Percentiles rank a stretch among this genome's conserved stretches.
Evolutionary conservation across 2,113 vertebrate species (phyloP).

Genomic region (Hippocampus abdominalis): DNA sequence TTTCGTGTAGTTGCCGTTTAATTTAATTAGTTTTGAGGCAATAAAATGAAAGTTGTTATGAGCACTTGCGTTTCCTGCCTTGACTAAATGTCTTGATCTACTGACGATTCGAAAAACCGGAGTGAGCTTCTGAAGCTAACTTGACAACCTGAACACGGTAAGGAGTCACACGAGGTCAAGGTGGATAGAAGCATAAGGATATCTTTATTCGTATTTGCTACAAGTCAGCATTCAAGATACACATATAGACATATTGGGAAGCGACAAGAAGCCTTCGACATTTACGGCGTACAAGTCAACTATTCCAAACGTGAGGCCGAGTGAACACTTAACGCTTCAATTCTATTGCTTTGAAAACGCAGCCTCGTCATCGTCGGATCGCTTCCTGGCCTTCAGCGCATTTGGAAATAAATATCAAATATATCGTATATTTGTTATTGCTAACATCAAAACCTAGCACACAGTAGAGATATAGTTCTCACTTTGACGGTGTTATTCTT

Average conservation of each 20-base stretch:
- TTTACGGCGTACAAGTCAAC: constrained; percentile 47
- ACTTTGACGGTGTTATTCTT: constrained; percentile 49
- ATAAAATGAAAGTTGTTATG: background rate
- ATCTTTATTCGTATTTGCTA: constrained; percentile 56
- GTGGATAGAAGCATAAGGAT: constrained; percentile 56
- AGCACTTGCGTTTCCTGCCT: background rate
- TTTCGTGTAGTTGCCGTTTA: background rate
- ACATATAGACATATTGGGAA: constrained; percentile 57
- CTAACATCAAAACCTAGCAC: constrained; percentile 65
- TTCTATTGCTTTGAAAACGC: constrained; percentile 68
- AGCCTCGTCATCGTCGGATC: constrained; percentile 43
- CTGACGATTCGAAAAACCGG: background rate
- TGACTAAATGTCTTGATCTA: background rate
- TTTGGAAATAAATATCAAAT: constrained; percentile 68
- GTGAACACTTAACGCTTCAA: constrained; percentile 56
- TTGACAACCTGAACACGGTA: background rate
- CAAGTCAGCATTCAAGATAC: constrained; percentile 62
- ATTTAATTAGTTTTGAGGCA: background rate
- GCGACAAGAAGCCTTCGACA: constrained; percentile 61
- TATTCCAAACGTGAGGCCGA: constrained; percentile 42
- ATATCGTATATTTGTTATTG: constrained; percentile 74
- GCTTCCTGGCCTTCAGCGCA: constrained; percentile 38
- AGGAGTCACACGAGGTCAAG: background rate
- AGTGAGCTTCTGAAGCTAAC: background rate
- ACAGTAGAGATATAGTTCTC: constrained; percentile 57